phyloP scores from a whole-genome alignment of 2,888 invertebrate genomes.

The Seira ritae region DNA sequence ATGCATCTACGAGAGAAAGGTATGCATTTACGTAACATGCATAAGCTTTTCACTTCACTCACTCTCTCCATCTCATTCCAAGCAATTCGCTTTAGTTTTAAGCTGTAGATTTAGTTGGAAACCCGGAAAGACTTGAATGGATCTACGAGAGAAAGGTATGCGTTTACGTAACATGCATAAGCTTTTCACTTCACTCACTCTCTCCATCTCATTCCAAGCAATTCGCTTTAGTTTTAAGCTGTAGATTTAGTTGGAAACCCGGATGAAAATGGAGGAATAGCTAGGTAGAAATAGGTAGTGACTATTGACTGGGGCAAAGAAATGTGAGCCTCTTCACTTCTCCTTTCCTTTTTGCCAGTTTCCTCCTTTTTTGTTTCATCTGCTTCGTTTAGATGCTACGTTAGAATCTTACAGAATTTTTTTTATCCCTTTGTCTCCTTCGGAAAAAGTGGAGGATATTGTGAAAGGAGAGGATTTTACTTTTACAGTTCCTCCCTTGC shows the following conservation, averaged over 20 bases:
- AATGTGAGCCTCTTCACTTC: no score
- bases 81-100: slow-evolving; percentile 29
- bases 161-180: slow-evolving; percentile 22
- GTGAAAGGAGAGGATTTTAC: slow-evolving; percentile 17
- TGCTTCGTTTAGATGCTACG: no score
- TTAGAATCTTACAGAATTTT: slow-evolving; percentile 39
- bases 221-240: slow-evolving; percentile 30
- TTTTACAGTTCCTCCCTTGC: neutral
- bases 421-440: neutral
- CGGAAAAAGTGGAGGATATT: neutral
- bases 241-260: no score
- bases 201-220: neutral
- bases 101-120: no score
- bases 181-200: neutral
- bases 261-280: no score
- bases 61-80: neutral
- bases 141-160: neutral
- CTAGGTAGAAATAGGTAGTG: no score
- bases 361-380: no score
- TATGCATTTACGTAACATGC: slow-evolving; percentile 24
- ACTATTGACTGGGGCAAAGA: no score
- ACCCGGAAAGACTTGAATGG: no score
- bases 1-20: neutral
- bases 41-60: slow-evolving; percentile 1
- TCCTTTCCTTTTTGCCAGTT: no score